Evolutionary conservation across 2,888 invertebrate genomes (phyloP).

Genomic region (Apotomis betuletana): DNA sequence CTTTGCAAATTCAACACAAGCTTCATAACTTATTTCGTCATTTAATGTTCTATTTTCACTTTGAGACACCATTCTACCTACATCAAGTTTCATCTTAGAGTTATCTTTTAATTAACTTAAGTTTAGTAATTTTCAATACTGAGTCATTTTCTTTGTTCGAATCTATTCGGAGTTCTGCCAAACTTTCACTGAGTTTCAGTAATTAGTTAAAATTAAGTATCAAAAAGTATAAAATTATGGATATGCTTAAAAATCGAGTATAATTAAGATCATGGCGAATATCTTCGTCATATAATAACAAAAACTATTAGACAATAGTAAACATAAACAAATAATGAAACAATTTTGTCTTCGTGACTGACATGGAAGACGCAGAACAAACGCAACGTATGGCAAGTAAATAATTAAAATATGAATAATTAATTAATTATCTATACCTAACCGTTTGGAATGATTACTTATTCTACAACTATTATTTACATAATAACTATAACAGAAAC

Average conservation of each 20-base stretch:
- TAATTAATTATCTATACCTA: conserved; percentile 66
- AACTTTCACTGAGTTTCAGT: not conserved
- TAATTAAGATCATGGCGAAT: conserved; percentile 32
- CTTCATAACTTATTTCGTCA: conserved; percentile 30
- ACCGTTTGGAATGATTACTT: conserved; percentile 77
- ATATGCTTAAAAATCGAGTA: conserved; percentile 28
- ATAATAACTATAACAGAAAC: conserved; percentile 72
- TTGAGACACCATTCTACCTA: conserved; percentile 16
- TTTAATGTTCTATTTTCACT: conserved; percentile 26
- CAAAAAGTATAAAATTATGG: not conserved
- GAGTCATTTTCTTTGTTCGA: conserved; percentile 30
- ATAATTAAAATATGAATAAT: conserved; percentile 76
- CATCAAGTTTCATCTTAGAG: conserved; percentile 17
- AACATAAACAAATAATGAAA: conserved; percentile 77
- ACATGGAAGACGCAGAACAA: conserved; percentile 73
- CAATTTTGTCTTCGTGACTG: conserved; percentile 66
- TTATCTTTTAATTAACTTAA: conserved; percentile 27
- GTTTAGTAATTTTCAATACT: conserved; percentile 30
- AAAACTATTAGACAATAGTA: conserved; percentile 71
- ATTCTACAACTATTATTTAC: conserved; percentile 74
- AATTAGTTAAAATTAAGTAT: conserved; percentile 3
- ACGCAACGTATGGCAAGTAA: conserved; percentile 80
- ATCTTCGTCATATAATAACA: conserved; percentile 59
- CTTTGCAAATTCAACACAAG: conserved; percentile 37
- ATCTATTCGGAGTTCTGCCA: conserved; percentile 9